Base-by-base conservation (phyloP, 2,113 vertebrate species). In the Sterrhoptilus dennistouni region DNA sequence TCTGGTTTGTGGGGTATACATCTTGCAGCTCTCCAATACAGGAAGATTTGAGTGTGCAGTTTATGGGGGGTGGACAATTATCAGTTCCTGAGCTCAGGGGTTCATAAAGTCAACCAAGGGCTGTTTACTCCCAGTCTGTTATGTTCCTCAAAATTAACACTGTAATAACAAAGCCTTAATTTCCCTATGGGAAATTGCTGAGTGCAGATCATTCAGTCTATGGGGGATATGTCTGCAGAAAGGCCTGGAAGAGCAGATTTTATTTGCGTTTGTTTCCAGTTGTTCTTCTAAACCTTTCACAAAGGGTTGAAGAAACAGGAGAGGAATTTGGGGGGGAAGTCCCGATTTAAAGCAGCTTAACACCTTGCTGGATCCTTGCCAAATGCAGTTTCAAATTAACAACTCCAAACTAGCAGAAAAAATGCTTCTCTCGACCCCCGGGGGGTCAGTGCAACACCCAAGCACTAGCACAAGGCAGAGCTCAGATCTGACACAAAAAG, bases 311-410 rank as follows among this genome's bases (percentile, higher is more conserved):
- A 63, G 52, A 81, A 95, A 89, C 22, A 29, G 28, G 17, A 71
- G n/a, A 90, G 83, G 42, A 35, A 69, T 6, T 0, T 16, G 28
- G 24, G 31, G 63, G n/a, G 40, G 27, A 86, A 80, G 17, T 90
- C 66, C 42, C 2, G 1, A 70, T 23, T 79, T 64, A 52, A 89
- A 87, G 60, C 10, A 92, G 86, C 64, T 71, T 70, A 95, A 93
- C 76, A 94, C 85, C 93, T 92, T 95, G 88, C 47, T 95, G 95
- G 93, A 90, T 74, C 56, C 40, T 75, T 0, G 31, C 88, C 88
- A 83, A 92, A 78, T 3, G 7, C 25, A 61, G 60, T 89, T 92
- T 93, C 76, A 88, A 76, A 74, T 92, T 75, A 90, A 78, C 78
- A 93, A 47, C 70, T 90, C 83, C 68, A 63, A 90, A 86, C 45